phyloP scores from a whole-genome alignment of 2,797 vertebrate species.

The Gallinago solitaria region DNA sequence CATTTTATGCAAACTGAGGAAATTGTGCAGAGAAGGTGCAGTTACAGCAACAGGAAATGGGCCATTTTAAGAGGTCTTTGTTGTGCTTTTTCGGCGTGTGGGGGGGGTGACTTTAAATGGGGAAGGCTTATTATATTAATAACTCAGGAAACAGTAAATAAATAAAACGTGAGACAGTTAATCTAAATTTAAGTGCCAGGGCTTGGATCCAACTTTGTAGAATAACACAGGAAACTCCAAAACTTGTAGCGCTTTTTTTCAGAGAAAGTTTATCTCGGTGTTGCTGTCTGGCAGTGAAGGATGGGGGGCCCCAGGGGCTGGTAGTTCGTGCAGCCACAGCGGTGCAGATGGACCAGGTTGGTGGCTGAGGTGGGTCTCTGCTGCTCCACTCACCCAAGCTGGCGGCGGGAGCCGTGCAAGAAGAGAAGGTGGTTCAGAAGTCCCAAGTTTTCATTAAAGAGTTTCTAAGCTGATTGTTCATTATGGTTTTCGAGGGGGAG shows the following conservation, averaged over 20 bases:
- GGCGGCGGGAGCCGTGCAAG: fast-evolving
- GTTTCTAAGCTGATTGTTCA: background rate
- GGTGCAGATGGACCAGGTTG: background rate
- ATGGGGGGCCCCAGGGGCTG: background rate
- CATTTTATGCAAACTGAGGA: slow-evolving; percentile 9
- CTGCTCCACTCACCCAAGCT: background rate
- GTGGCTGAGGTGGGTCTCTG: background rate
- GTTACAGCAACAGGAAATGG: slow-evolving; percentile 41
- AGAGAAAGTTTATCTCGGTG: background rate
- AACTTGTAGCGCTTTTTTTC: background rate
- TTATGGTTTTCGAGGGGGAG: background rate
- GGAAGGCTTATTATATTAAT: slow-evolving; percentile 17
- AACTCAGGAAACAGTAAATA: slow-evolving; percentile 58
- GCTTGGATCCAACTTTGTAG: background rate
- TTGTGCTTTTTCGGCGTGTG: background rate
- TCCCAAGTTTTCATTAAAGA: background rate
- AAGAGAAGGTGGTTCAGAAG: fast-evolving
- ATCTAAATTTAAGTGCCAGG: slow-evolving; percentile 28
- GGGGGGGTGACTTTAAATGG: background rate
- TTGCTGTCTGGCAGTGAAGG: background rate
- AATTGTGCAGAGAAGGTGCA: background rate
- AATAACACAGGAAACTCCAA: slow-evolving; percentile 32
- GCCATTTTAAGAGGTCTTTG: slow-evolving; percentile 1
- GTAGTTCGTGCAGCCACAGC: background rate
- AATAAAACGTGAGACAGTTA: slow-evolving; percentile 27